phyloP scores from a whole-genome alignment of 2,888 invertebrate species.

The Caenorhabditis sinica region DNA sequence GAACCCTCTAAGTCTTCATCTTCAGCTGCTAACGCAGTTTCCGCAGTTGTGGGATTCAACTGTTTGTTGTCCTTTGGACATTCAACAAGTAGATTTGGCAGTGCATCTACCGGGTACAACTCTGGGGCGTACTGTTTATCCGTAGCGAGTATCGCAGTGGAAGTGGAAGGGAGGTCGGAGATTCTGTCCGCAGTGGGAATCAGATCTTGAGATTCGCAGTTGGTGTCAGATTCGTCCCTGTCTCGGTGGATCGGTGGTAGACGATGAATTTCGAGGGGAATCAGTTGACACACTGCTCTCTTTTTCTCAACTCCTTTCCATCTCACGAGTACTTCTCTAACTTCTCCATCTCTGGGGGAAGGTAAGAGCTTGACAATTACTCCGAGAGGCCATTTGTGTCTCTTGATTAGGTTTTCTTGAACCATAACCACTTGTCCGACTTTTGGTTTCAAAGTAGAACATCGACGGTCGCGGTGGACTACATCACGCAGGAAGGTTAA shows the following conservation, averaged over 20 bases:
- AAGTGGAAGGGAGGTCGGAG: too few species aligned
- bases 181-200: too few species aligned
- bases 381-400: conserved; percentile 12
- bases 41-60: too few species aligned
- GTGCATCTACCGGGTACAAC: neutral
- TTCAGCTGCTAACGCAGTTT: too few species aligned
- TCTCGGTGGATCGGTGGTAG: neutral
- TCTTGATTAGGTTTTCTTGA: neutral
- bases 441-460: neutral
- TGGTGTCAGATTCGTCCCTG: neutral
- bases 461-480: neutral
- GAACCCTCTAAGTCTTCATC: too few species aligned
- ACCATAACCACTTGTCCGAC: neutral
- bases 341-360: neutral
- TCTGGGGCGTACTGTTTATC: neutral
- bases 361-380: neutral
- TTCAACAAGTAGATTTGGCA: neutral
- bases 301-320: neutral
- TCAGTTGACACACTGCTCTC: conserved; percentile 8
- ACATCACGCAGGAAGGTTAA: neutral
- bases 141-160: too few species aligned
- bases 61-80: too few species aligned
- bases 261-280: conserved; percentile 6
- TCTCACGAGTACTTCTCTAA: too few species aligned
- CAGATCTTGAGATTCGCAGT: too few species aligned